phyloP scores from a whole-genome alignment of 37 sponge, comb jelly and placozoan genomes.

The Diacarnus erythraeanus region DNA sequence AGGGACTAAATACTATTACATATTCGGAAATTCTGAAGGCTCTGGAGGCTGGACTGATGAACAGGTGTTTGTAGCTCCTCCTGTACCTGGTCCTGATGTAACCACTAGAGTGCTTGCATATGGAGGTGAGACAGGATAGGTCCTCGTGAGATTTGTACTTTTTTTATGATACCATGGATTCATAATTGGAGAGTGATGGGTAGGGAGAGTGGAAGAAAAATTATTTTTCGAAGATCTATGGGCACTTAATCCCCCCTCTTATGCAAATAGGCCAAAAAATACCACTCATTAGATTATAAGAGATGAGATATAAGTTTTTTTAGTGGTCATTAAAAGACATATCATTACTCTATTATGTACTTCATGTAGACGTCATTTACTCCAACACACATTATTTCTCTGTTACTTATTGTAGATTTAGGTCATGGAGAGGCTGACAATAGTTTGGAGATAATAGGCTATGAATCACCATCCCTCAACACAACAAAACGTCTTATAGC shows the following conservation, averaged over 20 bases:
- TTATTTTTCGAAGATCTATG: too few species aligned
- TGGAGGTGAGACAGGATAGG: slow-evolving; percentile 12
- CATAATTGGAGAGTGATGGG: too few species aligned
- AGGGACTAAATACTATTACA: slow-evolving; percentile 52
- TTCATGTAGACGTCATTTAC: too few species aligned
- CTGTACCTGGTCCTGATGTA: slow-evolving; percentile 1
- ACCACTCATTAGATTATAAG: too few species aligned
- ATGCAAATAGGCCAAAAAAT: too few species aligned
- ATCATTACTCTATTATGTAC: too few species aligned
- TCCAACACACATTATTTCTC: too few species aligned
- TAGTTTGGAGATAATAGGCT: not conserved
- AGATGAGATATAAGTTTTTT: too few species aligned
- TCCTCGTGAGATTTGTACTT: too few species aligned
- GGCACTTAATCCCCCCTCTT: too few species aligned
- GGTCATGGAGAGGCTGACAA: slow-evolving; percentile 47
- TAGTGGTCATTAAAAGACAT: too few species aligned
- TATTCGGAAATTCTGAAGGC: slow-evolving; percentile 35
- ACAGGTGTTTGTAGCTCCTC: slow-evolving; percentile 32
- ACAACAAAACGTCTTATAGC: slow-evolving; percentile 32
- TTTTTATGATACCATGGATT: too few species aligned
- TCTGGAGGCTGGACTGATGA: slow-evolving; percentile 49
- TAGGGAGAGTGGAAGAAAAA: not conserved
- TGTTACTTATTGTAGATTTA: slow-evolving; percentile 21
- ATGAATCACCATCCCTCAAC: slow-evolving; percentile 53
- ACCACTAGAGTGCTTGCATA: not conserved